These are phyloP conservation scores for Sipha flava DNA, from an alignment of 1,140 invertebrate genomes.

Conservation along the genomic window DNA sequence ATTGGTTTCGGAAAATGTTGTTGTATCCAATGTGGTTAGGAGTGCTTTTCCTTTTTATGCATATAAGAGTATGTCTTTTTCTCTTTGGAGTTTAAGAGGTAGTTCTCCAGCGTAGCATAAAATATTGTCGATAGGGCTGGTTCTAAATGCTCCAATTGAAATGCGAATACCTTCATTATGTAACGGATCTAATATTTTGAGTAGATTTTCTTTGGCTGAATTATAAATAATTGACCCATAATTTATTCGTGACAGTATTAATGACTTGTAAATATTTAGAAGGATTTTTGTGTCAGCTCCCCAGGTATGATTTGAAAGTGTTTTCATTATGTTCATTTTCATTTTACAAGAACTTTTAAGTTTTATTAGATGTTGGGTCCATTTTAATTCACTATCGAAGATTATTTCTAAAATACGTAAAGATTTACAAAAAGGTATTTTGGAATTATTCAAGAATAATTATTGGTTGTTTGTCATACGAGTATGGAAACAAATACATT, in stretches of 20 bases:
- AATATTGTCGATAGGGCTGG: background rate
- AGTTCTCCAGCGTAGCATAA: background rate
- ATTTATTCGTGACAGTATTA: background rate
- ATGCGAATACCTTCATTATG: background rate
- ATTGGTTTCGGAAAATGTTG: too few relatives aligned
- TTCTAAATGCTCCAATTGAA: background rate
- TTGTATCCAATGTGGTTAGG: too few relatives aligned
- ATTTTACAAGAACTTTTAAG: constrained; percentile 2
- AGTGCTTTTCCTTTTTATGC: too few relatives aligned
- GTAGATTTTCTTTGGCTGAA: background rate
- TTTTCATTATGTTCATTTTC: background rate
- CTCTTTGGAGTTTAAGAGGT: background rate
- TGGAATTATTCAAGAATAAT: too few relatives aligned
- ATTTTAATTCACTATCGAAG: too few relatives aligned
- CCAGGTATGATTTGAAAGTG: background rate
- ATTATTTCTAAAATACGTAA: too few relatives aligned
- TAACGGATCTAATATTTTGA: background rate
- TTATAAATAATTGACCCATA: background rate
- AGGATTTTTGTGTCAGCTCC: background rate
- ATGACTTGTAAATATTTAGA: background rate
- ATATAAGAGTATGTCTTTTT: too few relatives aligned
- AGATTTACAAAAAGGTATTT: too few relatives aligned
- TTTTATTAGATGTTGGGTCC: background rate
- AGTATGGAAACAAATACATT: too few relatives aligned
- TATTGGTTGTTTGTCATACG: too few relatives aligned